Conservation (phyloP, 92 coral and sea anemone species). For the Scolanthus callimorphus region DNA sequence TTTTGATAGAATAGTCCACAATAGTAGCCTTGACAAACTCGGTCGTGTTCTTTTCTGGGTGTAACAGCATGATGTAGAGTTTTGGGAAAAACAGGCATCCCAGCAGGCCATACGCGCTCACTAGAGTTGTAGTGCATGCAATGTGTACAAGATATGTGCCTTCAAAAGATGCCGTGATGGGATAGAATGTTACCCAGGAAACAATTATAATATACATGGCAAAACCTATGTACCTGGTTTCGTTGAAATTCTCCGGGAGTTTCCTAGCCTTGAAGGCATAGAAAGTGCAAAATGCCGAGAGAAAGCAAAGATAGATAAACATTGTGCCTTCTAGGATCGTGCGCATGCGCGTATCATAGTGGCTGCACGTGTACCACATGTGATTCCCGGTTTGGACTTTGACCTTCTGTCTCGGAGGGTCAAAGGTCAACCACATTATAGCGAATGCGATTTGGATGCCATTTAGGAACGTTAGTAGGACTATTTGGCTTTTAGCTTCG, state of each 20-base stretch:
- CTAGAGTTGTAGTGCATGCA: conserved; percentile 43
- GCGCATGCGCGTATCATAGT: not conserved
- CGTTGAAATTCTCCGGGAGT: conserved; percentile 49
- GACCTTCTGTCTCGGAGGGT: conserved; percentile 9
- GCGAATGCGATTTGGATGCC: conserved; percentile 4
- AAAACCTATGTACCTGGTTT: conserved; percentile 44
- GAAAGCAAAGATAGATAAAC: conserved; percentile 10
- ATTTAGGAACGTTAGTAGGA: not conserved
- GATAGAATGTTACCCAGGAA: conserved; percentile 33
- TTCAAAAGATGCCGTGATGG: conserved; percentile 28
- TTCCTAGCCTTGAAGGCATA: conserved; percentile 62
- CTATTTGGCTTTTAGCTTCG: not conserved
- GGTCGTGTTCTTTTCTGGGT: conserved; percentile 59
- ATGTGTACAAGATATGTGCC: conserved; percentile 4
- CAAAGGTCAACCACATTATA: conserved; percentile 1
- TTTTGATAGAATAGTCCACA: conserved; percentile 18
- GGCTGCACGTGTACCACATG: conserved; percentile 19
- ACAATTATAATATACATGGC: conserved; percentile 47
- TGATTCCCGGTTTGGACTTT: not conserved
- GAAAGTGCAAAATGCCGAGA: conserved; percentile 29
- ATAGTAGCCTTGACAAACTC: conserved; percentile 48
- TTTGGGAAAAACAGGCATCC: conserved; percentile 51
- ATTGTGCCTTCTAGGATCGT: not conserved
- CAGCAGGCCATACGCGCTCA: conserved; percentile 44
- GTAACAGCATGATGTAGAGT: conserved; percentile 31